Conservation (phyloP, 2,797 vertebrate genomes). For the Gambusia yucatana region DNA sequence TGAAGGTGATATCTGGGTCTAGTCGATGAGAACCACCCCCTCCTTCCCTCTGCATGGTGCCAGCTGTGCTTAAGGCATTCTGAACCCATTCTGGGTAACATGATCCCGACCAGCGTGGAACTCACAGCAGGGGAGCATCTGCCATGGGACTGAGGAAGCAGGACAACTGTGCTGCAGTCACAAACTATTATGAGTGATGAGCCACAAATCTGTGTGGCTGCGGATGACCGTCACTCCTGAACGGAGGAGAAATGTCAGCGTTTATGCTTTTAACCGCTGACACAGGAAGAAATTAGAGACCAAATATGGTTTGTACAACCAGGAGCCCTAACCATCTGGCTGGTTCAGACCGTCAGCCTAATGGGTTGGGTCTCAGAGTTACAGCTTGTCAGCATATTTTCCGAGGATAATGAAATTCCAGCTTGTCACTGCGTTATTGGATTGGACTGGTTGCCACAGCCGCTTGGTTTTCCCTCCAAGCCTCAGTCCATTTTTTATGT, state of each 20-base stretch:
- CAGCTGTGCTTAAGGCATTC: slow-evolving; percentile 70
- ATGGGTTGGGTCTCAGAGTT: slow-evolving; percentile 40
- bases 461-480: slow-evolving; percentile 13
- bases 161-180: slow-evolving; percentile 71
- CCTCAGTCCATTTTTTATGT: slow-evolving; percentile 18
- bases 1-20: slow-evolving; percentile 37
- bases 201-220: slow-evolving; percentile 26
- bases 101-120: slow-evolving; percentile 61
- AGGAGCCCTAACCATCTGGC: slow-evolving; percentile 43
- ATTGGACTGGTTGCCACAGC: slow-evolving; percentile 8
- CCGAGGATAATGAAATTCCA: slow-evolving; percentile 37
- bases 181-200: slow-evolving; percentile 65
- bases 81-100: slow-evolving; percentile 63
- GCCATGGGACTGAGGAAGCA: slow-evolving; percentile 61
- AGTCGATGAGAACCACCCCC: slow-evolving; percentile 16
- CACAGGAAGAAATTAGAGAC: slow-evolving; percentile 46
- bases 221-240: slow-evolving; percentile 21
- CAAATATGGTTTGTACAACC: slow-evolving; percentile 38
- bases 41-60: slow-evolving; percentile 26
- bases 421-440: slow-evolving; percentile 18
- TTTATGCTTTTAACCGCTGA: slow-evolving; percentile 53
- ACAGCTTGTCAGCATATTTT: slow-evolving; percentile 61
- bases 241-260: slow-evolving; percentile 1
- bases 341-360: slow-evolving; percentile 23
- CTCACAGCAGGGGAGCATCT: slow-evolving; percentile 74